phyloP scores from a whole-genome alignment of 2,797 vertebrate species.

The Okamejei kenojei region DNA sequence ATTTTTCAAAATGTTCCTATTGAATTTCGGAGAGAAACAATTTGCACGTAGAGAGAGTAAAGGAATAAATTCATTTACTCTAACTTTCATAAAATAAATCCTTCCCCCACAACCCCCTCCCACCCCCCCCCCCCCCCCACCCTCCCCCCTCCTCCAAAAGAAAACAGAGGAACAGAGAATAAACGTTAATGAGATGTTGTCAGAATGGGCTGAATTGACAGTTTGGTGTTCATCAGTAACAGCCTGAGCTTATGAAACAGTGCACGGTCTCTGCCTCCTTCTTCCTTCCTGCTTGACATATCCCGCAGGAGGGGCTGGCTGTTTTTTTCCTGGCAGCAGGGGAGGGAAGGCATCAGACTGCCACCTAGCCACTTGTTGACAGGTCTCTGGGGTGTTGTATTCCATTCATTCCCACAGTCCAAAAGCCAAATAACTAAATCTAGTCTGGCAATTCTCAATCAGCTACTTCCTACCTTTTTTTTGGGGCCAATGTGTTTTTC shows the following conservation, averaged over 20 bases:
- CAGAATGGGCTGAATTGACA: constrained; percentile 22
- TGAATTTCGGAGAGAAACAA: background rate
- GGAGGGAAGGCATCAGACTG: constrained; percentile 41
- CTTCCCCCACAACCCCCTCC: background rate
- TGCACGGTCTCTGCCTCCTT: constrained; percentile 40
- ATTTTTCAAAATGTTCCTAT: background rate
- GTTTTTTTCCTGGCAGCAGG: constrained; percentile 25
- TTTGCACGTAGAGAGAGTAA: background rate
- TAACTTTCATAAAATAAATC: background rate
- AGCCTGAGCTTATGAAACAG: constrained; percentile 43
- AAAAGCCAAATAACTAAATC: constrained; percentile 42
- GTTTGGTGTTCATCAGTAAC: constrained; percentile 41
- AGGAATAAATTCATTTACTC: background rate
- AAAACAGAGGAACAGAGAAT: background rate
- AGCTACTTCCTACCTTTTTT: constrained; percentile 36
- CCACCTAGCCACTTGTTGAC: constrained; percentile 37
- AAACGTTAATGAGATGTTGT: constrained; percentile 29
- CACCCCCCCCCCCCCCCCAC: background rate
- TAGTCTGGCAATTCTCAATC: constrained; percentile 33
- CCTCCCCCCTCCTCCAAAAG: background rate
- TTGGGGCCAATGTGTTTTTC: constrained; percentile 21
- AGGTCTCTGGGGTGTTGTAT: constrained; percentile 39
- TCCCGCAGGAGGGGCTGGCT: constrained; percentile 39
- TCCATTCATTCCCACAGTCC: constrained; percentile 41
- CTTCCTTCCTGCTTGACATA: background rate